Conservation (phyloP, 2,888 invertebrate genomes). For the Chydorus sphaericus region DNA sequence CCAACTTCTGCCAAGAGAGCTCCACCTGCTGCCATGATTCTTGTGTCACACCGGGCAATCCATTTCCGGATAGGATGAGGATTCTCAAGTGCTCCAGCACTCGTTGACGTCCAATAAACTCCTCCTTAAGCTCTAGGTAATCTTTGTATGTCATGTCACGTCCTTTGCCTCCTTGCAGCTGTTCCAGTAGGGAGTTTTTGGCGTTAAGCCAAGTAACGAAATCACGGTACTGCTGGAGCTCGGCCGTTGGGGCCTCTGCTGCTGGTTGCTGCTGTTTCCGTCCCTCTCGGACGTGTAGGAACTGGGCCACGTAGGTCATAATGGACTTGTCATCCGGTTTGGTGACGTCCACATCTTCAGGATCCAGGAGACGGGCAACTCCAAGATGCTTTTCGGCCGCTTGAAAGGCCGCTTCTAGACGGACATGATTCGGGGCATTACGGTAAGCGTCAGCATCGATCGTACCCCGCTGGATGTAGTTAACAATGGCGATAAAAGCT, state of each 20-base stretch:
- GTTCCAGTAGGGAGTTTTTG: slow-evolving; percentile 58
- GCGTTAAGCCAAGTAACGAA: slow-evolving; percentile 68
- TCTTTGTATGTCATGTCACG: slow-evolving; percentile 65
- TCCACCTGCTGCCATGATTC: slow-evolving; percentile 76
- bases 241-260: slow-evolving; percentile 24
- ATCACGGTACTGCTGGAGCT: slow-evolving; percentile 66
- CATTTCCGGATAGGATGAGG: background rate
- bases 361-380: slow-evolving; percentile 78
- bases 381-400: slow-evolving; percentile 83
- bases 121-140: slow-evolving; percentile 58
- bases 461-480: slow-evolving; percentile 82
- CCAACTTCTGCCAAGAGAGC: slow-evolving; percentile 63
- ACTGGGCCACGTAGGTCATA: slow-evolving; percentile 97
- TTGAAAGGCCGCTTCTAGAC: slow-evolving; percentile 83
- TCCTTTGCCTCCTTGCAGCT: slow-evolving; percentile 56
- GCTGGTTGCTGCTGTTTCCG: slow-evolving; percentile 50
- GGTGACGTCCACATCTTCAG: slow-evolving; percentile 89
- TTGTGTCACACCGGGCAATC: slow-evolving; percentile 39
- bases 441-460: slow-evolving; percentile 74
- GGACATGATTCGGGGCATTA: slow-evolving; percentile 56
- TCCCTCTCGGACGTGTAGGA: slow-evolving; percentile 56
- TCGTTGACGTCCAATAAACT: slow-evolving; percentile 39
- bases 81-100: slow-evolving; percentile 32
- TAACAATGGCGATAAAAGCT: slow-evolving; percentile 88
- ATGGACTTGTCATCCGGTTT: slow-evolving; percentile 94